Percentiles rank a stretch among this genome's conserved stretches.
phyloP scores from a whole-genome alignment of 1,140 invertebrate genomes.

The Ostrea denselamellosa region DNA sequence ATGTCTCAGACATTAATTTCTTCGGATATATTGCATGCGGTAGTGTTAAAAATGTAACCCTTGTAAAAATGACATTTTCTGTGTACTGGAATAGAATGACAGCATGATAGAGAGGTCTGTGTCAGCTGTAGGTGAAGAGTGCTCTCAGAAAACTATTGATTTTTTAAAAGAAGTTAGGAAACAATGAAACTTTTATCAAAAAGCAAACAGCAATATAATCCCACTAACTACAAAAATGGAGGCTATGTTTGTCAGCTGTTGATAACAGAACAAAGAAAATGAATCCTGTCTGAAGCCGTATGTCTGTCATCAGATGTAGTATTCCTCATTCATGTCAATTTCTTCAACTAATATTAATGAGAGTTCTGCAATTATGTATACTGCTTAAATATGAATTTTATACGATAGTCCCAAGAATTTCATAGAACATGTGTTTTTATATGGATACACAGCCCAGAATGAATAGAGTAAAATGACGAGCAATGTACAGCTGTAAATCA shows the following conservation, averaged over 20 bases:
- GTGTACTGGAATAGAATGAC: not conserved
- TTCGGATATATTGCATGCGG: too few species aligned
- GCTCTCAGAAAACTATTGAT: not conserved
- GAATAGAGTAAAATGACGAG: too few species aligned
- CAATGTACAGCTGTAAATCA: too few species aligned
- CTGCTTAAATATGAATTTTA: too few species aligned
- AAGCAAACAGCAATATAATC: not conserved
- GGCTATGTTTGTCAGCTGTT: not conserved
- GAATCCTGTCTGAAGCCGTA: not conserved
- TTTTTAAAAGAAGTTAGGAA: not conserved
- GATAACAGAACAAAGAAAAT: constrained; percentile 4
- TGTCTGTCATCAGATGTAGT: not conserved
- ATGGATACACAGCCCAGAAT: too few species aligned
- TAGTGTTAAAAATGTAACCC: not conserved
- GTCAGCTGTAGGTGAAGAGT: not conserved
- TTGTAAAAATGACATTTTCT: not conserved
- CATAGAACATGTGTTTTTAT: too few species aligned
- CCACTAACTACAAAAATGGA: not conserved
- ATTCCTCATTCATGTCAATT: too few species aligned
- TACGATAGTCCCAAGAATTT: too few species aligned
- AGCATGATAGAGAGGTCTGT: not conserved
- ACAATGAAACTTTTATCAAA: constrained; percentile 21
- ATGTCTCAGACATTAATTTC: too few species aligned
- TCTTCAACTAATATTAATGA: too few species aligned
- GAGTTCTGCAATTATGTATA: too few species aligned